Conservation (phyloP, 37 sponge, comb jelly and placozoan species). For the Aplysina aerophoba region DNA sequence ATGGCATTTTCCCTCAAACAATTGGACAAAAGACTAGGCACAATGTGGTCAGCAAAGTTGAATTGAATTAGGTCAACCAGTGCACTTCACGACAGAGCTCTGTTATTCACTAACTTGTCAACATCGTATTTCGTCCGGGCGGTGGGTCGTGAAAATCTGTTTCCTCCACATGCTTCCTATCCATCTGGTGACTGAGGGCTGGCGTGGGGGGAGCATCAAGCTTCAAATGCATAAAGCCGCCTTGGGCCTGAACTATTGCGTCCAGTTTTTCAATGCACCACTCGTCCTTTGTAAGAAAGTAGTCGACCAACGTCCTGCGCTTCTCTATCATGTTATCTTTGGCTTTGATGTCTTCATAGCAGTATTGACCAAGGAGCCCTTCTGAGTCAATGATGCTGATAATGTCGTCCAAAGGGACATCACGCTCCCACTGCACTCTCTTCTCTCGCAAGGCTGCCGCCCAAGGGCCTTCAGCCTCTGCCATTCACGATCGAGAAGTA, state of each 20-base stretch:
- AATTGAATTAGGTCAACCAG: no score
- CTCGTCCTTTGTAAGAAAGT: conserved; percentile 8
- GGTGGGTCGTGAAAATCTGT: no score
- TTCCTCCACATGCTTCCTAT: no score
- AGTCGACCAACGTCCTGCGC: background rate
- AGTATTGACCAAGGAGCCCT: background rate
- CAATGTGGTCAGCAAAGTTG: no score
- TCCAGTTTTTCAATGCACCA: background rate
- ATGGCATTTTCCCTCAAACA: no score
- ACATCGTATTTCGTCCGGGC: no score
- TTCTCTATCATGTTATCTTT: background rate
- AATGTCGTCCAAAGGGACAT: background rate
- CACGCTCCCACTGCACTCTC: background rate
- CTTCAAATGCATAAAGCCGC: conserved; percentile 6
- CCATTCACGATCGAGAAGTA: no score
- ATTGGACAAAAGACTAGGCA: no score
- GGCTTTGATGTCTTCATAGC: background rate
- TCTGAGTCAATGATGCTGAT: background rate
- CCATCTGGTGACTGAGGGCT: no score
- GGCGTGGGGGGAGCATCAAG: no score
- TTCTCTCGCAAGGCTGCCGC: background rate
- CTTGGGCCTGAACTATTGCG: background rate
- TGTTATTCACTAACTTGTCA: no score
- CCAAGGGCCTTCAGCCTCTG: background rate
- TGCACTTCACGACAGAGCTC: no score